A percentile compares a stretch with the other conserved stretches of the same genome.
Evolutionary conservation across 2,888 invertebrate species (phyloP).

Genomic region (Drosophila ustulata): DNA sequence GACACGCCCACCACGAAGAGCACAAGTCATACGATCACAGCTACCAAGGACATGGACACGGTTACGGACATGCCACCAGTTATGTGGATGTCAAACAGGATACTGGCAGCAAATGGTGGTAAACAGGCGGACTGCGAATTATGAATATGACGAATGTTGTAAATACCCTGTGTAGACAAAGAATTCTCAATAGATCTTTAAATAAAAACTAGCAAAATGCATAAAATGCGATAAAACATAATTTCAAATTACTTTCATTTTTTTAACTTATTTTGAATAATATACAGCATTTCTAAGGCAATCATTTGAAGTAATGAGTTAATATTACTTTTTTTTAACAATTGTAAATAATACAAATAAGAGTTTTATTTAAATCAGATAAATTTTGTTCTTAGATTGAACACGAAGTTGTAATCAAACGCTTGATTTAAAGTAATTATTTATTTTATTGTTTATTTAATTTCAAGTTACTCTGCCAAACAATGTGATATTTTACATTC

Average conservation of each 20-base stretch:
- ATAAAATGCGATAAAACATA: constrained; percentile 25
- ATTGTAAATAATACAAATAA: too few relatives aligned
- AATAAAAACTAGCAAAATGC: constrained; percentile 38
- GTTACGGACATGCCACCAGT: constrained; percentile 72
- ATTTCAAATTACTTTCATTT: background rate
- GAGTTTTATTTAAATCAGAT: too few relatives aligned
- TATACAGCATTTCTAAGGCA: too few relatives aligned
- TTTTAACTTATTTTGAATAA: too few relatives aligned
- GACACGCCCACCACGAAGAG: constrained; percentile 81
- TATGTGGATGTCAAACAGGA: constrained; percentile 79
- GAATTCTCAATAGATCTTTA: constrained; percentile 3
- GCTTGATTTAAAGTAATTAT: too few relatives aligned
- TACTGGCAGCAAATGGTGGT: constrained; percentile 59
- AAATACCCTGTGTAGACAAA: constrained; percentile 16
- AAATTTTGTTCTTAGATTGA: too few relatives aligned
- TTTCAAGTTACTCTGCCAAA: too few relatives aligned
- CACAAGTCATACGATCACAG: constrained; percentile 48
- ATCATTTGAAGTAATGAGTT: too few relatives aligned
- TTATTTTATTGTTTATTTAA: too few relatives aligned
- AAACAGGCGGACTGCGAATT: background rate
- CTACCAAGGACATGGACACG: constrained; percentile 42
- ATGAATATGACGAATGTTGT: background rate
- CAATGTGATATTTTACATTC: too few relatives aligned
- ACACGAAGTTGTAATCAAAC: too few relatives aligned
- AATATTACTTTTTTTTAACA: too few relatives aligned